Evolutionary conservation across 2,113 vertebrate species (phyloP), one percentile per base, ranked within the genome.

Genomic region (Furnarius figulus): DNA sequence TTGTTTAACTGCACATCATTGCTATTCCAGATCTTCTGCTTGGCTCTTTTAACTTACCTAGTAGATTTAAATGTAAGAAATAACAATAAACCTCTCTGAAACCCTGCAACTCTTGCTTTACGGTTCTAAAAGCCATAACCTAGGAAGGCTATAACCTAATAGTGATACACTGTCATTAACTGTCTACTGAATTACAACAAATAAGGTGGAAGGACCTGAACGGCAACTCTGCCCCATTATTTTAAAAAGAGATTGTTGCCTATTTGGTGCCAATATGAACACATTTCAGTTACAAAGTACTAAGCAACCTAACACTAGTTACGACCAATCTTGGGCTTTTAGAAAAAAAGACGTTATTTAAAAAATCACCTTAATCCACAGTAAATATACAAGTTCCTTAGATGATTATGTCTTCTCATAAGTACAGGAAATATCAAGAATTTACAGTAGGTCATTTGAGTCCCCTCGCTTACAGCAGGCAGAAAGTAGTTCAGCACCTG

Each of bases 401-500:
- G 61, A 78, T 49, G 14, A 85, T 56, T 72, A 78, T 42, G n/a
- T 68, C 74, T 89, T 65, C 93, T 58, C 47, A 1, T 80, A 95
- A 95, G 59, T 72, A 92, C 44, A 96, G 68, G 67, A 95, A 91
- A 87, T 74, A 93, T 7, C 46, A 85, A 90, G 72, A 96, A 96
- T 92, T 96, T 95, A 94, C 79, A 95, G 56, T 50, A 81, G 92
- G 88, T 78, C 61, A 72, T 92, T 88, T 40, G 17, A 75, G 56
- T 52, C 76, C 14, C 58, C 80, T 85, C 2, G 0, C 68, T 93
- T 70, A 63, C 76, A 81, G 85, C 66, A 65, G 85, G 58, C 65
- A 78, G 52, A 88, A 92, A 75, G 72, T 33, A 94, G 86, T 73
- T 92, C 86, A 89, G 86, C 84, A 93, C 80, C 88, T 89, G 89